Evolutionary conservation across 2,797 vertebrate genomes (phyloP).

Genomic region (Myoxocephalus aenaeus): DNA sequence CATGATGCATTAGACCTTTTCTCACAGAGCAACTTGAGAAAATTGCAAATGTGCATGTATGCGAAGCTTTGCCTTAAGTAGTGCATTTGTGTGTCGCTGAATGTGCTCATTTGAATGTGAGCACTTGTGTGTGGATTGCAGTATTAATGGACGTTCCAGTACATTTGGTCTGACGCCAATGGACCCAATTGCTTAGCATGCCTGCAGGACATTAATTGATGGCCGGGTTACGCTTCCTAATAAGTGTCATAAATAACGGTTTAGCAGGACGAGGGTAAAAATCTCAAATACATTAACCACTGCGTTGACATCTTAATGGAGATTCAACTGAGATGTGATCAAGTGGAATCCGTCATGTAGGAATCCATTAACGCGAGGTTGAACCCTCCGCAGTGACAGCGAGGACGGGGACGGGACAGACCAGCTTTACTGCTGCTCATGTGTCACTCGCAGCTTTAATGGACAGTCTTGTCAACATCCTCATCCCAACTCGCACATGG

Average conservation of each 20-base stretch:
- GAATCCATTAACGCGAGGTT: constrained; percentile 75
- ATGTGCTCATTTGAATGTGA: constrained; percentile 73
- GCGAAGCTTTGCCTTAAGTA: constrained; percentile 41
- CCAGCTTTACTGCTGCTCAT: constrained; percentile 67
- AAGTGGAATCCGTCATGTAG: constrained; percentile 77
- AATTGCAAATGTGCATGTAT: constrained; percentile 43
- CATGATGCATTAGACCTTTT: constrained; percentile 47
- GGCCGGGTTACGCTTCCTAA: constrained; percentile 84
- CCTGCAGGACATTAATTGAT: constrained; percentile 87
- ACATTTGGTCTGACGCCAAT: constrained; percentile 83
- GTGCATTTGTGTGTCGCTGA: constrained; percentile 52
- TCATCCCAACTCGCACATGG: constrained; percentile 73
- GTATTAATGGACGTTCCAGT: constrained; percentile 84
- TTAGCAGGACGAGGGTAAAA: constrained; percentile 81
- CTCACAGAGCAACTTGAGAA: constrained; percentile 47
- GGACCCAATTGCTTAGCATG: constrained; percentile 81
- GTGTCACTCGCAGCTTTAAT: constrained; percentile 77
- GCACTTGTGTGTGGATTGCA: constrained; percentile 76
- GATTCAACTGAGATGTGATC: constrained; percentile 83
- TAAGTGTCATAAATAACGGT: constrained; percentile 88
- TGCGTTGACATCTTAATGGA: constrained; percentile 87
- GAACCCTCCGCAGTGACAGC: constrained; percentile 60
- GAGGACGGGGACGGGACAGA: constrained; percentile 65
- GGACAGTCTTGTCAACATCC: constrained; percentile 79
- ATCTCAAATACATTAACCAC: constrained; percentile 83